Conservation (phyloP, 2,113 vertebrate genomes). For the Trogon surrucura region DNA sequence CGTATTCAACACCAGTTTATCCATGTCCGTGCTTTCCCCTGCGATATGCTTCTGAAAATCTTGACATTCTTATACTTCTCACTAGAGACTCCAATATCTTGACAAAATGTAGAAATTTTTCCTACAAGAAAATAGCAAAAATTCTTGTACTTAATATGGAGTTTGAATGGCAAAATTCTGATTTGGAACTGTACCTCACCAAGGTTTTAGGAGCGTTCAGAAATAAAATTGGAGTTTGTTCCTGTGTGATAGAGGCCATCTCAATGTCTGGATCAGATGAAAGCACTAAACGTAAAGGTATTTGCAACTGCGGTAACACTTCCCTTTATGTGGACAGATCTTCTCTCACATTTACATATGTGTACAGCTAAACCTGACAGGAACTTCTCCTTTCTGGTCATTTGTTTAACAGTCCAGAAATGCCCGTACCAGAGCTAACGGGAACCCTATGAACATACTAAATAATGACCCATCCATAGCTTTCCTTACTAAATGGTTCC, state of each 20-base stretch:
- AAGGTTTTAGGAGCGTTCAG: not conserved
- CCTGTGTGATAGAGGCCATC: not conserved
- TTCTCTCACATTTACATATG: not conserved
- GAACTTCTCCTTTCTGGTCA: not conserved
- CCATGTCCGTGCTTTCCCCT: not conserved
- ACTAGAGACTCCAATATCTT: not conserved
- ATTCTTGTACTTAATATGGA: not conserved
- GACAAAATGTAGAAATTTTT: not conserved
- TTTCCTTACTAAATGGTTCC: not conserved
- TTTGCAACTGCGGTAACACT: not conserved
- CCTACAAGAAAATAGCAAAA: not conserved
- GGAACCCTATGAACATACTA: not conserved
- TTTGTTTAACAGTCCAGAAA: not conserved
- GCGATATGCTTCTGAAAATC: not conserved
- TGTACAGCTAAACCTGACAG: not conserved
- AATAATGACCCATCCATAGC: not conserved
- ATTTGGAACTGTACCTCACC: not conserved
- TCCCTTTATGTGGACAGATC: not conserved
- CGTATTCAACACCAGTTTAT: not conserved
- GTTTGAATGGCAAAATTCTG: not conserved
- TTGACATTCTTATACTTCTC: not conserved
- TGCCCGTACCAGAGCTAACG: not conserved
- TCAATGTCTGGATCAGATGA: not conserved
- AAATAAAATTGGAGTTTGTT: not conserved
- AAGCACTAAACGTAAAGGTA: not conserved